Evolutionary conservation across 2,888 invertebrate genomes (phyloP).

Genomic region (Isotomurus palustris): DNA sequence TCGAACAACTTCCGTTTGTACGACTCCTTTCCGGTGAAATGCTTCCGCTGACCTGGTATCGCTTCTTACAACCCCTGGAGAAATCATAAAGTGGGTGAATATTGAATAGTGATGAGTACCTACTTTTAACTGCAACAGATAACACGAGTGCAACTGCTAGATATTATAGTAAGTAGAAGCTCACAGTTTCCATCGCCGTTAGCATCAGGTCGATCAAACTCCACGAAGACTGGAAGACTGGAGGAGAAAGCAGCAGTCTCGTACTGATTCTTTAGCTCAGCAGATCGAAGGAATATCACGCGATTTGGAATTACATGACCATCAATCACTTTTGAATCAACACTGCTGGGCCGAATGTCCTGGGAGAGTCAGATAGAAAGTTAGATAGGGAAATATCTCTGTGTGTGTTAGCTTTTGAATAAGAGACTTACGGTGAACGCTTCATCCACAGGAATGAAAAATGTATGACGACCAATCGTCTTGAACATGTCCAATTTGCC

Average conservation of each 20-base stretch:
- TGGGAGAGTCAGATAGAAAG: conserved; percentile 9
- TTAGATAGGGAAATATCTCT: background rate
- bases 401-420: background rate
- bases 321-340: conserved; percentile 79
- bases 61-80: conserved; percentile 74
- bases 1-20: conserved; percentile 78
- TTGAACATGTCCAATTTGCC: conserved; percentile 69
- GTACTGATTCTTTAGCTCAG: conserved; percentile 68
- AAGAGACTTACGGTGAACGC: conserved; percentile 69
- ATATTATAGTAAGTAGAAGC: conserved; percentile 28
- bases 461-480: conserved; percentile 75
- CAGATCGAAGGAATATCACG: conserved; percentile 74
- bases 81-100: too few species aligned
- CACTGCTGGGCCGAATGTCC: conserved; percentile 64
- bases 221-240: conserved; percentile 42
- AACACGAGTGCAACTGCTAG: too few species aligned
- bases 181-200: conserved; percentile 40
- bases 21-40: conserved; percentile 74
- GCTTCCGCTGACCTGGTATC: conserved; percentile 63
- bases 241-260: conserved; percentile 56
- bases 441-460: conserved; percentile 85
- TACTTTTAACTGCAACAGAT: conserved; percentile 1
- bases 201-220: conserved; percentile 34
- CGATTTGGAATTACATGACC: conserved; percentile 84
- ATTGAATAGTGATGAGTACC: background rate